A percentile compares a stretch with the other conserved stretches of the same genome.
Evolutionary conservation across 2,888 invertebrate genomes (phyloP).

Genomic region (Toxonevra muliebris): DNA sequence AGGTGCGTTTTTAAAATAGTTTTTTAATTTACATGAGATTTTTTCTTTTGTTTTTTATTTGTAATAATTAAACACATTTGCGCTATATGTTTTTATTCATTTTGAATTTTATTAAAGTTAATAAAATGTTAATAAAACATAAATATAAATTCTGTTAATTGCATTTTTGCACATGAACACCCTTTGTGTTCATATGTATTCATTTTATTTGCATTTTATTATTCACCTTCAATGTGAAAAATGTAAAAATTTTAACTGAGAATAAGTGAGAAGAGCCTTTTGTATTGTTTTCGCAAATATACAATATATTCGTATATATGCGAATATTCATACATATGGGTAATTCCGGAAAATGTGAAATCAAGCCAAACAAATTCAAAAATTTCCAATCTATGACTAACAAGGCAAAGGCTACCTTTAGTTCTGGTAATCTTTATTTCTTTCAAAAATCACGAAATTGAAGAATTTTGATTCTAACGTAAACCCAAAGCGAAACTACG

Average conservation of each 20-base stretch:
- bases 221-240: constrained; percentile 31
- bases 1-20: constrained; percentile 25
- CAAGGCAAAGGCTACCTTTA: too few species aligned
- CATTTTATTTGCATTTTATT: constrained; percentile 28
- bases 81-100: constrained; percentile 43
- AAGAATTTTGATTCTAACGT: too few species aligned
- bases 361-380: too few species aligned
- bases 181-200: constrained; percentile 33
- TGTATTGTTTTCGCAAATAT: too few species aligned
- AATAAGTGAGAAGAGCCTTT: neutral
- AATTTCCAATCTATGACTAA: too few species aligned
- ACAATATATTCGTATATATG: too few species aligned
- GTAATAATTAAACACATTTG: too few species aligned
- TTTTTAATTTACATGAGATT: constrained; percentile 23
- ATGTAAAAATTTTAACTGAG: constrained; percentile 21
- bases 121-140: constrained; percentile 47
- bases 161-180: constrained; percentile 62
- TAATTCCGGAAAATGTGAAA: too few species aligned
- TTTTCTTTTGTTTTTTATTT: constrained; percentile 24
- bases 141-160: constrained; percentile 55
- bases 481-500: too few species aligned
- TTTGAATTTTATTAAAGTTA: constrained; percentile 54
- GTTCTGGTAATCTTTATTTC: too few species aligned
- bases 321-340: too few species aligned
- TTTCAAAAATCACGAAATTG: too few species aligned